Percentiles rank a stretch among this genome's conserved stretches.
These are phyloP conservation scores for Dromius quadrimaculatus DNA, from an alignment of 2,888 invertebrate genomes.

Conservation along the genomic window DNA sequence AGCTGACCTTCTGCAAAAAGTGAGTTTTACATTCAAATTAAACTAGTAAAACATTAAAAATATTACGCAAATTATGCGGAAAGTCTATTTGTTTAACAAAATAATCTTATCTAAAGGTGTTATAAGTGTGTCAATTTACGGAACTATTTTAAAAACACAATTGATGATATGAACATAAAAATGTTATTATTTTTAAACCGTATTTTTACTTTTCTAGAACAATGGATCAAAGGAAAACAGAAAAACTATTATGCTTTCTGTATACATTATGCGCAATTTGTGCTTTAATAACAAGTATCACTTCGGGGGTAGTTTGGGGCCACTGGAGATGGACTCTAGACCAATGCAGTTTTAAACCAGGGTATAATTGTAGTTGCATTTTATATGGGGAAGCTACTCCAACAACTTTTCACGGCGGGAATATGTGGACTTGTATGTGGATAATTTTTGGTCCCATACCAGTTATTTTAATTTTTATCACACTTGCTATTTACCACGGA, in stretches of 20 bases:
- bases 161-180: not conserved
- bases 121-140: not conserved
- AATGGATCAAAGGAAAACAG: slow-evolving; percentile 62
- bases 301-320: slow-evolving; percentile 74
- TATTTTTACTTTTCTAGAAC: no score
- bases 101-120: slow-evolving; percentile 1
- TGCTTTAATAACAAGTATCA: slow-evolving; percentile 65
- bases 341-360: slow-evolving; percentile 65
- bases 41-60: not conserved
- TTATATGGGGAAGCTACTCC: slow-evolving; percentile 74
- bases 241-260: slow-evolving; percentile 61
- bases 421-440: slow-evolving; percentile 70
- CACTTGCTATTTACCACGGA: slow-evolving; percentile 77
- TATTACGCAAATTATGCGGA: not conserved
- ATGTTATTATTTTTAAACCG: not conserved
- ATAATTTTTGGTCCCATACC: slow-evolving; percentile 77
- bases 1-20: slow-evolving; percentile 6
- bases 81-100: not conserved
- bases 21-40: slow-evolving; percentile 11
- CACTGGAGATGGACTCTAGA: slow-evolving; percentile 79
- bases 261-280: slow-evolving; percentile 60
- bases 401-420: slow-evolving; percentile 70
- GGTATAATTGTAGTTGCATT: slow-evolving; percentile 78
- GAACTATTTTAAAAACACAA: not conserved
- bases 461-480: slow-evolving; percentile 72